Base-by-base conservation (phyloP, 2,888 invertebrate species). In the Acanthoscelides obtectus region DNA sequence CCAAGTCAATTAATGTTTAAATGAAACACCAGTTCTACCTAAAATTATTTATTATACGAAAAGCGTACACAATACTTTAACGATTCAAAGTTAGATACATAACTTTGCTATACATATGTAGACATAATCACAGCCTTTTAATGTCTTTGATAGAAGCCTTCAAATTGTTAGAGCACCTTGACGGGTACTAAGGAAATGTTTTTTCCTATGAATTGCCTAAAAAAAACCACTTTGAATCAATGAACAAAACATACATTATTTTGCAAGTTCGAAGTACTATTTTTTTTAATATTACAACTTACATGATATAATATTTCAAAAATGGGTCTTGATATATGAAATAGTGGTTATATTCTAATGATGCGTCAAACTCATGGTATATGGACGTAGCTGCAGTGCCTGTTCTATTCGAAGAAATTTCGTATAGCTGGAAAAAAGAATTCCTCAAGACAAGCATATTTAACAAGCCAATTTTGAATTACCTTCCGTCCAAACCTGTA, bases 401-500 rank as follows among this genome's bases (percentile, higher is more conserved):
- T 66, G 69, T 71, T 63, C 74, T 75, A 20, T 68, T 73, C 19
- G 74, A 70, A 22, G 80, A 75, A 67, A 79, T 78, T 25, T 75
- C 69, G 73, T 75, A 77, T 22, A 81, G 72, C 80, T 81, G 65
- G 69, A 80, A 79, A 71, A 70, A 71, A 69, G 66, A 0, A 69
- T 19, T 25, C 19, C 65, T 21, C 22, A 69, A 20, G 21, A 68
- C 0, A 70, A 69, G 12, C 20, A 22, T 63, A 20, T 66, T 2
- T 66, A 66, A 66, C 20, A 66, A 66, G 22, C 20, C 20, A 2
- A 21, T 66, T 20, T 12, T 21, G 20, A 22, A n/a, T 69, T 85
- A 95, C 93, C 88, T 92, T 92, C 76, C 90, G 85, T 0, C 96
- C 97, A 69, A 97, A 89, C 22, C 88, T 84, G 79, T 91, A 92